Evolutionary conservation across 2,888 invertebrate species (phyloP), one percentile per base, ranked within the genome.

Genomic region (Itoplectis maculator): DNA sequence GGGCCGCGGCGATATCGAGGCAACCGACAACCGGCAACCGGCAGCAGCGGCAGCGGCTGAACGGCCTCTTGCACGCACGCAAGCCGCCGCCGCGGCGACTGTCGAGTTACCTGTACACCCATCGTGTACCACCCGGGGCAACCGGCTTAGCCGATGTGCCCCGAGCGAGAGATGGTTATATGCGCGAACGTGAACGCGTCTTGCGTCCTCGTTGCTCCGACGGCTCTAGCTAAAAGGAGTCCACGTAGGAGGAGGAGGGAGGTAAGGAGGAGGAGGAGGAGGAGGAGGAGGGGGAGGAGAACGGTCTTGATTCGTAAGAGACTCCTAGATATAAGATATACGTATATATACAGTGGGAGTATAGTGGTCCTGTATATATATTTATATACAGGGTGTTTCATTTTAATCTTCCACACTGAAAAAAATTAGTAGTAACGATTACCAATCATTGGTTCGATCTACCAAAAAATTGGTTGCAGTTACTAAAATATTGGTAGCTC

Each of bases 81-180:
- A 81, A 86, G 66, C 56, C 56, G 13, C 23, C 42, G 13, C 42
- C 42, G 13, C n/a, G n/a, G 47, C 23, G 63, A 45, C 69, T 54
- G 3, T 29, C 3, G 83, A 85, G 78, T 83, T 82, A 78, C 82
- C 69, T 63, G 70, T 40, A 65, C n/a, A n/a, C 49, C 63, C 42
- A 69, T 77, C 80, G 77, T 77, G 80, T 73, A 80, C 80, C 85
- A 84, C 73, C 85, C 86, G 87, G 87, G 88, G 88, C 89, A 87
- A 87, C 88, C 88, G 88, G 90, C 90, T 90, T 88, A 85, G 88
- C 90, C n/a, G 85, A 88, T 87, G 86, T 86, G 88, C 88, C 88
- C 84, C 86, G 76, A 76, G 63, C 73, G 77, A 78, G 77, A 78
- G 74, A 81, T 65, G 73, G 47, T 11, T 37, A 61, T 61, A 61